A percentile compares a stretch with the other conserved stretches of the same genome.
Evolutionary conservation across 1,140 invertebrate genomes (phyloP).

Genomic region (Cherax destructor): DNA sequence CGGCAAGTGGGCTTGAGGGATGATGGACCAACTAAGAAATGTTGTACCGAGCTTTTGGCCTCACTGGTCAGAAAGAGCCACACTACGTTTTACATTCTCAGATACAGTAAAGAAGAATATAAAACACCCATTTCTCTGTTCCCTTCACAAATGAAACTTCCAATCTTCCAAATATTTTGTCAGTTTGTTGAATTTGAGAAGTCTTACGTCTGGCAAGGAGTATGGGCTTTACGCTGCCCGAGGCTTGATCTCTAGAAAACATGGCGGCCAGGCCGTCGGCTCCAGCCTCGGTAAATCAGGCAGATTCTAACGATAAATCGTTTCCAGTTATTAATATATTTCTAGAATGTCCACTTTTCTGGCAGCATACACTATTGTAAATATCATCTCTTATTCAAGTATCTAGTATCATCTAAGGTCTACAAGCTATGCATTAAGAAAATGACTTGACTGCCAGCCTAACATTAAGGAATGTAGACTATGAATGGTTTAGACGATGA

Average conservation of each 20-base stretch:
- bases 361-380: not conserved
- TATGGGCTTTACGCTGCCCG: slow-evolving; percentile 55
- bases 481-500: slow-evolving; percentile 49
- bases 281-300: slow-evolving; percentile 51
- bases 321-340: slow-evolving; percentile 53
- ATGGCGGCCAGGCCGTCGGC: slow-evolving; percentile 64
- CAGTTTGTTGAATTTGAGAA: not conserved
- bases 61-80: slow-evolving; percentile 7
- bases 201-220: slow-evolving; percentile 56
- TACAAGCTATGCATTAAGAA: not conserved
- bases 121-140: not conserved
- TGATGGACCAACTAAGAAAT: slow-evolving; percentile 60
- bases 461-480: slow-evolving; percentile 32
- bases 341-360: slow-evolving; percentile 22
- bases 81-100: slow-evolving; percentile 20
- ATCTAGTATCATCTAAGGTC: not conserved
- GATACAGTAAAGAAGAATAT: not conserved
- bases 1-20: slow-evolving; percentile 66
- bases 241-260: slow-evolving; percentile 63
- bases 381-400: not conserved
- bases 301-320: slow-evolving; percentile 65
- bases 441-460: slow-evolving; percentile 6
- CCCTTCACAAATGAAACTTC: not conserved
- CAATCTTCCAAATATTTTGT: not conserved
- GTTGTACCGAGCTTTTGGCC: slow-evolving; percentile 49